Evolutionary conservation across 2,888 invertebrate species (phyloP).

Genomic region (Rhogogaster chlorosoma): DNA sequence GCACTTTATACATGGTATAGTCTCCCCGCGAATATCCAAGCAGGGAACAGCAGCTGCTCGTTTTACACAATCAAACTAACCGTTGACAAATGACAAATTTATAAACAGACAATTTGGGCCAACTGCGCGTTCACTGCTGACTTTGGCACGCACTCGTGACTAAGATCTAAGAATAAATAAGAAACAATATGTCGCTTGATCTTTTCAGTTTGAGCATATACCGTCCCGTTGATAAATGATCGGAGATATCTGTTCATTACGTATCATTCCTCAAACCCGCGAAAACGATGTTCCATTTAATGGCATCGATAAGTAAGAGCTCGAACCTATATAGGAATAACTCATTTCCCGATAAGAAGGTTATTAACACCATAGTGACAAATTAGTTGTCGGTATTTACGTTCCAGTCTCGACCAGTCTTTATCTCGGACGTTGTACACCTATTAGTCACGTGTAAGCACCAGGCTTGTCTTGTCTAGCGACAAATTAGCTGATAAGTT

Average conservation of each 20-base stretch:
- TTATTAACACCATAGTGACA: constrained; percentile 70
- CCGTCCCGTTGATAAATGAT: constrained; percentile 59
- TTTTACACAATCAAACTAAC: background rate
- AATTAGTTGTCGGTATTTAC: constrained; percentile 63
- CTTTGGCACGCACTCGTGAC: constrained; percentile 33
- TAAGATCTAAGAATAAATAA: constrained; percentile 35
- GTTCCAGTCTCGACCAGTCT: constrained; percentile 49
- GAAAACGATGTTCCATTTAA: constrained; percentile 67
- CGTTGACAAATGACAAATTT: constrained; percentile 28
- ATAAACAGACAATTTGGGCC: constrained; percentile 15
- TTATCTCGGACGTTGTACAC: constrained; percentile 48
- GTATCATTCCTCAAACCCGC: constrained; percentile 63
- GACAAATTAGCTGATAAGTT: constrained; percentile 49
- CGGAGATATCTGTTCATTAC: constrained; percentile 59
- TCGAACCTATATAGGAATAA: constrained; percentile 71
- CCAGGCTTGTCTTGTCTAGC: constrained; percentile 36
- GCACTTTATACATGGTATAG: background rate
- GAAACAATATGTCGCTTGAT: constrained; percentile 25
- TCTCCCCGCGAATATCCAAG: background rate
- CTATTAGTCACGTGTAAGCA: constrained; percentile 43
- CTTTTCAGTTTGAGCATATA: background rate
- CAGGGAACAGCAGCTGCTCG: background rate
- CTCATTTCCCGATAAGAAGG: constrained; percentile 71
- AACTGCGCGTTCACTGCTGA: constrained; percentile 36
- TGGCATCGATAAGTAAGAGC: constrained; percentile 70